Base-by-base conservation (phyloP, 2,113 vertebrate genomes). In the Bagarius yarrelli region DNA sequence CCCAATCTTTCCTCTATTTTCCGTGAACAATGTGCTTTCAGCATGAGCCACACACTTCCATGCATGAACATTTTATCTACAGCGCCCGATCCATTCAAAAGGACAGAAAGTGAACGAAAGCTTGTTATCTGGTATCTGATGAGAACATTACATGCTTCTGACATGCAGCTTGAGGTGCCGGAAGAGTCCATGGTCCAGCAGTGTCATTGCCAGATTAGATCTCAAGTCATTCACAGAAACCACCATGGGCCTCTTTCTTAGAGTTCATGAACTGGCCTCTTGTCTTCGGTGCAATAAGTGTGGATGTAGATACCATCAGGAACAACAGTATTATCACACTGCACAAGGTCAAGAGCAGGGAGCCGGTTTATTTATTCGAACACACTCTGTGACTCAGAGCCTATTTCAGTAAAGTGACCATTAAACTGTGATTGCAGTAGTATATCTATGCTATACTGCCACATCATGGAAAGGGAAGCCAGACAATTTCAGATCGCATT, bases 401-500 rank as follows among this genome's bases (percentile, higher is more conserved):
- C 81, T 64, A 71, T 82, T 82, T 71, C 81, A 71, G 67, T 52
- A 27, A 81, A 81, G 75, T 67, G 56, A 69, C 81, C 74, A 74
- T 60, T 69, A 23, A 77, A 70, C 44, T 61, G 61, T 57, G 83
- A 82, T 69, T 85, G 80, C 27, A 18, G 75, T 79, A 72, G 60
- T 79, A 78, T 47, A 80, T 80, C 78, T 50, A 50, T 73, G 23
- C 69, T 47, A 4, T n/a, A 30, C 50, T 40, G 59, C 55, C 63
- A 73, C 79, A 60, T 75, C 70, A 74, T 34, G 50, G 34, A 74
- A 72, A 34, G 55, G 66, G 27, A 32, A 32, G 69, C 59, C 78
- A 67, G 83, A 67, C 81, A 81, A 78, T 81, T 79, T 85, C 61
- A 81, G 84, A 85, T 85, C 74, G 32, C 64, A 85, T 80, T 78